Conservation (phyloP, 2,113 vertebrate species). For the Chrysochloris asiatica region DNA sequence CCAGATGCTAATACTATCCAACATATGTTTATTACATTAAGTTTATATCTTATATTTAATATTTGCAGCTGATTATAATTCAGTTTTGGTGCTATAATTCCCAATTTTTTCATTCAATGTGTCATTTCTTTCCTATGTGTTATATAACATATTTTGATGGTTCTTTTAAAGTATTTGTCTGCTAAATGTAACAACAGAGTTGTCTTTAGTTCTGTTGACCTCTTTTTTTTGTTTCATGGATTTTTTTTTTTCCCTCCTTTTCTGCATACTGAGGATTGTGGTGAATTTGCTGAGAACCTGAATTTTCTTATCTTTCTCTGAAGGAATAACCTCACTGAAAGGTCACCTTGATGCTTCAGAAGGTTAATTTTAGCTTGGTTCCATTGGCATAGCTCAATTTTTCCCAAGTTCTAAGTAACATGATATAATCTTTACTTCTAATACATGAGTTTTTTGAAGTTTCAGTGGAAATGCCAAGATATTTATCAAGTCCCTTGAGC, state of each 20-base stretch:
- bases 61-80: not conserved
- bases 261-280: not conserved
- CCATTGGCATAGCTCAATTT: not conserved
- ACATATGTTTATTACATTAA: not conserved
- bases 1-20: not conserved
- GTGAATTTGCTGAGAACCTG: not conserved
- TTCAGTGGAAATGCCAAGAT: not conserved
- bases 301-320: not conserved
- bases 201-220: not conserved
- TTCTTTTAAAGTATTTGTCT: not conserved
- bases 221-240: not conserved
- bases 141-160: not conserved
- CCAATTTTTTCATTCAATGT: too few relatives aligned
- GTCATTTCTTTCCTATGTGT: not conserved
- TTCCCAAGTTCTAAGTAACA: not conserved
- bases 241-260: not conserved
- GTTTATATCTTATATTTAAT: not conserved
- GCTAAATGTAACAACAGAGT: not conserved
- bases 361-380: not conserved
- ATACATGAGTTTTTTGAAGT: not conserved
- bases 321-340: not conserved
- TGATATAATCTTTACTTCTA: not conserved
- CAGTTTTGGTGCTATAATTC: not conserved
- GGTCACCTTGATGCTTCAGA: not conserved
- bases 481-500: not conserved